phyloP scores from a whole-genome alignment of 1,140 invertebrate genomes.

The Anoplophora glabripennis region DNA sequence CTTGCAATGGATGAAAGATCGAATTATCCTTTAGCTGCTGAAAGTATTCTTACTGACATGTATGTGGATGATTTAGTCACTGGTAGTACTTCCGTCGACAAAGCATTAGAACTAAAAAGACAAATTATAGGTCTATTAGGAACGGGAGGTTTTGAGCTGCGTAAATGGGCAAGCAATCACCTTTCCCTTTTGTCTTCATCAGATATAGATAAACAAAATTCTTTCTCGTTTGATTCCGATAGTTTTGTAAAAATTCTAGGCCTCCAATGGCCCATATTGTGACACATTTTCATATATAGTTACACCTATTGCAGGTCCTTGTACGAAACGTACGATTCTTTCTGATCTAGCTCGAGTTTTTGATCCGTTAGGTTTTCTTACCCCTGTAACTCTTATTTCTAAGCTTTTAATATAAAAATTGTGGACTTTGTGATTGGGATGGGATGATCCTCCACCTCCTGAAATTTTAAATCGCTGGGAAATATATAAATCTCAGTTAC shows the following conservation, averaged over 20 bases:
- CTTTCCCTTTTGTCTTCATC: conserved; percentile 13
- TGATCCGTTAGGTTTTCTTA: conserved; percentile 5
- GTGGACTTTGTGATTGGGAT: neutral
- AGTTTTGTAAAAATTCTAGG: neutral
- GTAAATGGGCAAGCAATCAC: conserved; percentile 48
- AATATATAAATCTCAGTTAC: too few species aligned
- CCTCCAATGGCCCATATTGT: neutral
- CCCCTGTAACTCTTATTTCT: neutral
- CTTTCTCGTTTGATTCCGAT: neutral
- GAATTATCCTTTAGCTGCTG: neutral
- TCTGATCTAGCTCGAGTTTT: neutral
- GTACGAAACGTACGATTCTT: neutral
- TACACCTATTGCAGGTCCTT: neutral
- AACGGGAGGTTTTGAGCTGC: conserved; percentile 18
- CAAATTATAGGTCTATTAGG: neutral
- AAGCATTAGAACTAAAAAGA: neutral
- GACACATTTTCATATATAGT: neutral
- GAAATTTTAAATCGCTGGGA: too few species aligned
- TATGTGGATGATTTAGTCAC: conserved; percentile 42
- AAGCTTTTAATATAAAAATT: neutral
- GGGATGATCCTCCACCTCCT: conserved; percentile 3
- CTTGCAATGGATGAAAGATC: conserved; percentile 15
- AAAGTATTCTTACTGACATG: conserved; percentile 3
- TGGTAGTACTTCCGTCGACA: conserved; percentile 31
- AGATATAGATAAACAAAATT: neutral